Percentiles rank a stretch among this genome's conserved stretches.
Conservation (phyloP, 1,140 invertebrate genomes). For the Leptestheria dahalacensis region DNA sequence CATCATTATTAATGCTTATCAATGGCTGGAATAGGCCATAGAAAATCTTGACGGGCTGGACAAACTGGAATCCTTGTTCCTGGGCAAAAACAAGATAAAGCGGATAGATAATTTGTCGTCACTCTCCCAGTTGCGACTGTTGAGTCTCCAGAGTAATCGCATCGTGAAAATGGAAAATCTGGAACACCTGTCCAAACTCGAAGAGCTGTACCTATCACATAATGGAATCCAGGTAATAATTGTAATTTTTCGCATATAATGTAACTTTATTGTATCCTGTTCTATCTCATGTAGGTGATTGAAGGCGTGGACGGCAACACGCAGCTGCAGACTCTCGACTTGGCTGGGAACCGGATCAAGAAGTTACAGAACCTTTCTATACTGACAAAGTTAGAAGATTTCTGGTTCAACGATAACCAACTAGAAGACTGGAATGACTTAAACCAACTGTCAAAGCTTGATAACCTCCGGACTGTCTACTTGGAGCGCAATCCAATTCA, state of each 20-base stretch:
- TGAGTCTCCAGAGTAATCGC: slow-evolving; percentile 77
- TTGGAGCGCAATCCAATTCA: slow-evolving; percentile 82
- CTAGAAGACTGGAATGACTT: slow-evolving; percentile 55
- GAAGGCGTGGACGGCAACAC: slow-evolving; percentile 53
- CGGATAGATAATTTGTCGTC: slow-evolving; percentile 72
- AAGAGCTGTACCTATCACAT: slow-evolving; percentile 85
- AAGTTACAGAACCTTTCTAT: slow-evolving; percentile 62
- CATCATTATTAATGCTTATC: slow-evolving; percentile 17
- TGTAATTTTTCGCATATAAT: too few species aligned
- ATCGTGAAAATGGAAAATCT: slow-evolving; percentile 77
- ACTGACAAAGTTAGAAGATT: slow-evolving; percentile 63
- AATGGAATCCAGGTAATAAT: slow-evolving; percentile 70
- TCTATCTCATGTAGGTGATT: slow-evolving; percentile 29
- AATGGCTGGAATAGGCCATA: slow-evolving; percentile 61
- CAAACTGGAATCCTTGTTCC: slow-evolving; percentile 58
- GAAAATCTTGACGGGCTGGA: slow-evolving; percentile 62
- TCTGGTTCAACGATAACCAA: slow-evolving; percentile 93
- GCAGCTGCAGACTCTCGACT: slow-evolving; percentile 68
- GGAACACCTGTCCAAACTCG: slow-evolving; percentile 50
- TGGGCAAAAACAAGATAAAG: slow-evolving; percentile 93
- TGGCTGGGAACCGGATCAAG: slow-evolving; percentile 76
- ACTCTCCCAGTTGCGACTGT: slow-evolving; percentile 56
- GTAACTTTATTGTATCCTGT: too few species aligned
- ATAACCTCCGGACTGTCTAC: slow-evolving; percentile 75
- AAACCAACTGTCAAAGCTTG: slow-evolving; percentile 18